These are phyloP conservation scores for Galbula dea DNA, from an alignment of 2,113 vertebrate genomes.

Conservation along the genomic window DNA sequence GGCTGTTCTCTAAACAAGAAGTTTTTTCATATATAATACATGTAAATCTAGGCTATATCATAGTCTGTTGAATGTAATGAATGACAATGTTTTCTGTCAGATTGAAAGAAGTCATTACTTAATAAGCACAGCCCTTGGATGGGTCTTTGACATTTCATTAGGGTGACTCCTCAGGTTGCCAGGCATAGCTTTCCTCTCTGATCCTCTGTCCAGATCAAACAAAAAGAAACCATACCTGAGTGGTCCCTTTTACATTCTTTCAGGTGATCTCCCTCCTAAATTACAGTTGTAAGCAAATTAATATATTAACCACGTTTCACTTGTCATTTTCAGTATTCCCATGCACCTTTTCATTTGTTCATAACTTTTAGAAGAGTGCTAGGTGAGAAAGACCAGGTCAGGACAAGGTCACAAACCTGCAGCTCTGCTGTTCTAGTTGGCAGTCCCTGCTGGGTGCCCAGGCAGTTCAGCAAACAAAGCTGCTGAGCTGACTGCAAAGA, in stretches of 20 bases:
- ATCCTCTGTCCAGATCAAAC: neutral
- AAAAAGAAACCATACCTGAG: neutral
- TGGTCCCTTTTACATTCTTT: neutral
- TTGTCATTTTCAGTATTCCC: neutral
- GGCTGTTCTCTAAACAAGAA: neutral
- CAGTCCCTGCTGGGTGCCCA: neutral
- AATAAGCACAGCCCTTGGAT: neutral
- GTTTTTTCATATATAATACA: neutral
- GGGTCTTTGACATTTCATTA: neutral
- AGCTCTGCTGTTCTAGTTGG: neutral
- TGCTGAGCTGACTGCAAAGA: neutral
- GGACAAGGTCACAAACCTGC: neutral
- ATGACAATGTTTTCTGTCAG: neutral
- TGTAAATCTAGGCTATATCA: neutral
- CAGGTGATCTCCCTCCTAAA: neutral
- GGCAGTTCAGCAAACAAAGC: accelerated
- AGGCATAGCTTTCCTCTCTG: neutral
- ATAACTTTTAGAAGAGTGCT: neutral
- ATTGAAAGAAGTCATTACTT: neutral
- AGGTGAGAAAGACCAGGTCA: neutral
- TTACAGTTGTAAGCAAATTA: neutral
- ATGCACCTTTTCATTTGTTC: neutral
- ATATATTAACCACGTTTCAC: neutral
- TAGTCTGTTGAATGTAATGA: neutral
- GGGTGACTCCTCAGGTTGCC: neutral